These are phyloP conservation scores for Perizoma affinitatum DNA, from an alignment of 2,888 invertebrate species.

Conservation along the genomic window DNA sequence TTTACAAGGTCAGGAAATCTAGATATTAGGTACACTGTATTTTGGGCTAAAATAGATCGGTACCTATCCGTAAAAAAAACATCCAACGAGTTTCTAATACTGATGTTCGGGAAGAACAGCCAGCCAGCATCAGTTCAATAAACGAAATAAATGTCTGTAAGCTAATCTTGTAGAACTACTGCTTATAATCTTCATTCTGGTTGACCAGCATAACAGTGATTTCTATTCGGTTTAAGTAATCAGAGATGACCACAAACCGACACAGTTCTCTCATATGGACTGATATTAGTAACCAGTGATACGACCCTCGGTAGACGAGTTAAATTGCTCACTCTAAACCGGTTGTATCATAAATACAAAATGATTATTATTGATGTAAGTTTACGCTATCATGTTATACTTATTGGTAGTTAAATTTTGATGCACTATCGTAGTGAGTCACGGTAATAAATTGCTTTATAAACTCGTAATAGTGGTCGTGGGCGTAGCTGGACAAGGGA, in stretches of 20 bases:
- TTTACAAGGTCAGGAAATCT: no score
- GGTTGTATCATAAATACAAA: constrained; percentile 46
- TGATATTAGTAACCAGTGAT: constrained; percentile 55
- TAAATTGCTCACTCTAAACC: constrained; percentile 57
- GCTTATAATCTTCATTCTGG: constrained; percentile 44
- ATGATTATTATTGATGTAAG: constrained; percentile 48
- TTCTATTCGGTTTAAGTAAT: constrained; percentile 64
- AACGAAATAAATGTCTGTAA: constrained; percentile 11
- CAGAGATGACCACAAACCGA: constrained; percentile 68
- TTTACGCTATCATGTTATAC: constrained; percentile 42
- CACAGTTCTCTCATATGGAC: constrained; percentile 57
- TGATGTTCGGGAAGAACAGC: neutral
- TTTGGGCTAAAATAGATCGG: neutral
- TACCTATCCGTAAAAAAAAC: neutral
- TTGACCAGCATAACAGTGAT: constrained; percentile 54
- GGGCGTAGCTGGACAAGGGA: constrained; percentile 73
- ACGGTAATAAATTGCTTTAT: constrained; percentile 73
- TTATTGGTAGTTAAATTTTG: constrained; percentile 55
- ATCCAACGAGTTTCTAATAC: neutral
- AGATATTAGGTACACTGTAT: no score
- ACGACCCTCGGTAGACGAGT: constrained; percentile 60
- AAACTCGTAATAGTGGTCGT: constrained; percentile 63
- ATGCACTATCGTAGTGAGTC: constrained; percentile 67
- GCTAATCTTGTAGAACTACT: constrained; percentile 28
- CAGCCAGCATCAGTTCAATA: neutral